phyloP scores from a whole-genome alignment of 1,140 invertebrate species.

The Scaptomyza montana region DNA sequence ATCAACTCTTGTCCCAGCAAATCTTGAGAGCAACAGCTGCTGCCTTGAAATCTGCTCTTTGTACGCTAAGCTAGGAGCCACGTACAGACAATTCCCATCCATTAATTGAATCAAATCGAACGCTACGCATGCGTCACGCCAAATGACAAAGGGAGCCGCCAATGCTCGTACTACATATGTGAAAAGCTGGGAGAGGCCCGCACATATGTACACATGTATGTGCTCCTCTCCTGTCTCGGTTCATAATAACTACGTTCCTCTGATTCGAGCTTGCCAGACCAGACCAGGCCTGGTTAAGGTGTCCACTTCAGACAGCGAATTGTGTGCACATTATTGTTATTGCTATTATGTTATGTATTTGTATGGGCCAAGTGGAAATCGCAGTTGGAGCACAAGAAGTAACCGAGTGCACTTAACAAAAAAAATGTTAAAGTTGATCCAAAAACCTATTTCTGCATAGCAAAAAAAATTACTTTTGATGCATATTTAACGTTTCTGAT shows the following conservation, averaged over 20 bases:
- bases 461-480: too few relatives aligned
- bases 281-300: conserved; percentile 5
- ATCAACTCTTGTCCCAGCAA: conserved; percentile 7
- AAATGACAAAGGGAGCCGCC: conserved; percentile 78
- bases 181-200: conserved; percentile 26
- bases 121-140: conserved; percentile 79
- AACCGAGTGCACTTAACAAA: conserved; percentile 10
- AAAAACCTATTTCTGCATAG: too few relatives aligned
- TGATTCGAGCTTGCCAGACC: neutral
- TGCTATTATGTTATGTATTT: conserved; percentile 79
- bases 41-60: conserved; percentile 53
- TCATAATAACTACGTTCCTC: conserved; percentile 37
- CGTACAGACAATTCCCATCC: conserved; percentile 73
- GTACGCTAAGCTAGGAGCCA: conserved; percentile 37
- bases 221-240: conserved; percentile 4
- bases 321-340: conserved; percentile 75
- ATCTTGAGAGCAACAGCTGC: conserved; percentile 18
- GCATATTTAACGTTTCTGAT: too few relatives aligned
- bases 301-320: conserved; percentile 46
- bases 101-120: conserved; percentile 83
- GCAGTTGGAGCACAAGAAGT: conserved; percentile 63
- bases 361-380: conserved; percentile 70
- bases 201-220: conserved; percentile 34
- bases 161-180: neutral
- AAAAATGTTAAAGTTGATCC: neutral